These are phyloP conservation scores for Pammene aurita DNA, from an alignment of 2,888 invertebrate genomes.

Conservation along the genomic window DNA sequence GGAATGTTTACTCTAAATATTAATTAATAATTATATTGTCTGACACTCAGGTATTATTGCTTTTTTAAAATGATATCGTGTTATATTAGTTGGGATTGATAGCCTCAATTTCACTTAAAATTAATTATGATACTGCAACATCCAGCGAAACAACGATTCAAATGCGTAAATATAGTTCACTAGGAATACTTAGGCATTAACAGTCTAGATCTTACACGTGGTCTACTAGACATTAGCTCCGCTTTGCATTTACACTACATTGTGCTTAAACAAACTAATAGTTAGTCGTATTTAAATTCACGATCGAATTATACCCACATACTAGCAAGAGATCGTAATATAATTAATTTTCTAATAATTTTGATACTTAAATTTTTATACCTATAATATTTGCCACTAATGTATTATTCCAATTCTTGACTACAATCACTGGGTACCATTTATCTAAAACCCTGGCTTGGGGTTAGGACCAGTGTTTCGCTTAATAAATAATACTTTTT, in stretches of 20 bases:
- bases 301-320: background rate
- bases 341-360: background rate
- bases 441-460: constrained; percentile 20
- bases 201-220: background rate
- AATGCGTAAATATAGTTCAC: background rate
- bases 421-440: constrained; percentile 13
- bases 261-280: constrained; percentile 26
- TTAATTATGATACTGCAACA: background rate
- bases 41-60: constrained; percentile 7
- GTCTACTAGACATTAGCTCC: background rate
- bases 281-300: background rate
- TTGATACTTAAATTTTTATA: background rate
- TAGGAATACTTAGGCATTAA: background rate
- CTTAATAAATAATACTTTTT: background rate
- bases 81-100: constrained; percentile 12
- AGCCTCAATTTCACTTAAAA: constrained; percentile 26
- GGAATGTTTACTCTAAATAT: constrained; percentile 24
- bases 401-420: background rate
- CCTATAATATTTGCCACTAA: background rate
- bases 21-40: constrained; percentile 26
- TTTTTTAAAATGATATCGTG: background rate
- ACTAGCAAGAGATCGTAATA: constrained; percentile 10
- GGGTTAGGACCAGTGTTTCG: background rate
- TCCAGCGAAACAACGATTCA: background rate
- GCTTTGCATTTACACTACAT: constrained; percentile 8